phyloP scores from a whole-genome alignment of 2,797 vertebrate species.

The Pipistrellus pygmaeus region DNA sequence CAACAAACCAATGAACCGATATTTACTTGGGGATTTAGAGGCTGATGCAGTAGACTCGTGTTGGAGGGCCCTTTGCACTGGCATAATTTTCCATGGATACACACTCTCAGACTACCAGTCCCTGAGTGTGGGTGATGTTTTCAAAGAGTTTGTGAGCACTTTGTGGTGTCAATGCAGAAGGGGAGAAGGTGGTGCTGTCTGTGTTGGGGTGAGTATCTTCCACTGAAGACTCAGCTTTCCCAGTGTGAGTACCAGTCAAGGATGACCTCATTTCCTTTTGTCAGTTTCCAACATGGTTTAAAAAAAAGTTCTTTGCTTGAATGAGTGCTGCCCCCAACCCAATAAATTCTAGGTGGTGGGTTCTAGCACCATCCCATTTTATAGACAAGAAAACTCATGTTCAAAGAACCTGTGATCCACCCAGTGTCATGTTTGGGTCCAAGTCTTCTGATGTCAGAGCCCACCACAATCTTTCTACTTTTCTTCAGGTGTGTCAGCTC shows the following conservation, averaged over 20 bases:
- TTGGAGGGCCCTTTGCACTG: neutral
- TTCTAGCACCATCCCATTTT: neutral
- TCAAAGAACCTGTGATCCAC: neutral
- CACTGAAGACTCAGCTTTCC: neutral
- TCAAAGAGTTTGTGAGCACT: neutral
- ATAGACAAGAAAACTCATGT: neutral
- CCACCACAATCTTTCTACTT: neutral
- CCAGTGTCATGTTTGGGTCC: neutral
- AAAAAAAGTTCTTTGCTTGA: neutral
- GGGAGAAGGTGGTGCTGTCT: neutral
- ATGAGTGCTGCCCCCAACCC: neutral
- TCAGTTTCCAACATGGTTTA: neutral
- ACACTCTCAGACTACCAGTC: neutral
- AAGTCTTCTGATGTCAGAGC: neutral
- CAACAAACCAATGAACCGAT: conserved; percentile 47
- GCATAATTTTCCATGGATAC: neutral
- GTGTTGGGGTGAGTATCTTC: neutral
- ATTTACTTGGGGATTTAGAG: conserved; percentile 71
- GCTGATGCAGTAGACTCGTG: neutral
- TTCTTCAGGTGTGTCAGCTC: neutral
- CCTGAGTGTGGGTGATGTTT: neutral
- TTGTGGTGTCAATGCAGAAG: neutral
- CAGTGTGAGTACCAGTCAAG: neutral
- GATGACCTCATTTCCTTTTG: neutral
- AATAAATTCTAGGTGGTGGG: neutral